Evolutionary conservation across 2,113 vertebrate species (phyloP).

Genomic region (Misgurnus mizolepis): DNA sequence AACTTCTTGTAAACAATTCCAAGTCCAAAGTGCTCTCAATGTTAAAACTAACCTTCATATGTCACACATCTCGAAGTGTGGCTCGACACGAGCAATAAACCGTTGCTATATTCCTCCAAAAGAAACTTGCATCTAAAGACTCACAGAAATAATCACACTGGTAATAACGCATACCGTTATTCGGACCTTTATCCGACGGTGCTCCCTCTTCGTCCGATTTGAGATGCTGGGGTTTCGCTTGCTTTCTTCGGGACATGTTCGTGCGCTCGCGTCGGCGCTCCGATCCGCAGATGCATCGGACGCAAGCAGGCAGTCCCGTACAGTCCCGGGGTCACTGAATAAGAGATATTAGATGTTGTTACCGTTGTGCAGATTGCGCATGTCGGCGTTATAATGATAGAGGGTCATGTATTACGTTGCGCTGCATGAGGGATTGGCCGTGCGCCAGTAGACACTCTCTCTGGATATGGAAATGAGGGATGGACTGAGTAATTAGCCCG

Average conservation of each 20-base stretch:
- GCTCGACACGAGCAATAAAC: neutral
- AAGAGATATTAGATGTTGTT: slow-evolving; percentile 68
- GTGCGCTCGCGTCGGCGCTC: slow-evolving; percentile 70
- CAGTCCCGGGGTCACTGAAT: slow-evolving; percentile 69
- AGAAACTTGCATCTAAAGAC: slow-evolving; percentile 16
- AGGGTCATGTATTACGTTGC: slow-evolving; percentile 79
- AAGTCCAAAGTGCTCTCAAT: neutral
- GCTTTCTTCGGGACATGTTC: slow-evolving; percentile 97
- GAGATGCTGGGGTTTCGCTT: slow-evolving; percentile 94
- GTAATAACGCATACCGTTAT: slow-evolving; percentile 72
- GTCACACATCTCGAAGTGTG: neutral
- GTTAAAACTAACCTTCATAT: neutral
- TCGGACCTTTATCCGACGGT: slow-evolving; percentile 71
- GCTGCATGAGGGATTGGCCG: slow-evolving; percentile 77
- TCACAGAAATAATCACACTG: neutral
- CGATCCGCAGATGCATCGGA: slow-evolving; percentile 83
- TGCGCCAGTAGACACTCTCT: slow-evolving; percentile 80
- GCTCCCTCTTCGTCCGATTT: slow-evolving; percentile 81
- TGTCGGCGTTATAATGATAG: slow-evolving; percentile 92
- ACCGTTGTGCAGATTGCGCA: slow-evolving; percentile 87
- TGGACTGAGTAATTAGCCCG: slow-evolving; percentile 82
- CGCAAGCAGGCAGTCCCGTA: slow-evolving; percentile 53
- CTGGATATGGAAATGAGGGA: slow-evolving; percentile 90
- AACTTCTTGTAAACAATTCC: slow-evolving; percentile 3
- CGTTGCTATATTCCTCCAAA: neutral